Percentiles rank a stretch among this genome's conserved stretches.
phyloP scores from a whole-genome alignment of 2,797 vertebrate species.

The Oryzias dopingdopingensis region DNA sequence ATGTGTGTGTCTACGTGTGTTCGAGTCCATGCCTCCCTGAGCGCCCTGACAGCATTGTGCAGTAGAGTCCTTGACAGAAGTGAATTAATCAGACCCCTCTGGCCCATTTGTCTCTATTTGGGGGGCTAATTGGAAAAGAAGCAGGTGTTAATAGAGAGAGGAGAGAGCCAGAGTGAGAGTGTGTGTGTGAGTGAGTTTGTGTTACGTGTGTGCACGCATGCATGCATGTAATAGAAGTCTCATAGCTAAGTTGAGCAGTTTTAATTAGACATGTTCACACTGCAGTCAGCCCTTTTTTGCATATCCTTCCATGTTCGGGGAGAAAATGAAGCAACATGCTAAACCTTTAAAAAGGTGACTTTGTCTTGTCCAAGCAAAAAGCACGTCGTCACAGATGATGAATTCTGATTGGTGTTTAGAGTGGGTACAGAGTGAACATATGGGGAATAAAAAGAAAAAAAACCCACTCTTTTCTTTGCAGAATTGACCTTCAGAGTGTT shows the following conservation, averaged over 20 bases:
- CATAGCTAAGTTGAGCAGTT: constrained; percentile 78
- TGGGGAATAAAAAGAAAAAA: constrained; percentile 11
- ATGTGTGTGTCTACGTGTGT: constrained; percentile 15
- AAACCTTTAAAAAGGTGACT: constrained; percentile 10
- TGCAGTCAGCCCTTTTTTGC: constrained; percentile 51
- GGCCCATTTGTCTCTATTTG: constrained; percentile 87
- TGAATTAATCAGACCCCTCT: constrained; percentile 84
- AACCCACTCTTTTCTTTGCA: not conserved
- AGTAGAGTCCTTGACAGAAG: constrained; percentile 82
- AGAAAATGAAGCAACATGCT: constrained; percentile 33
- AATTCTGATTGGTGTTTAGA: constrained; percentile 44
- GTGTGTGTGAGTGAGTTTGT: constrained; percentile 24
- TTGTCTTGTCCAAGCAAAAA: constrained; percentile 16
- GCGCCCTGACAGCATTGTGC: constrained; percentile 68
- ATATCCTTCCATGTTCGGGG: constrained; percentile 45
- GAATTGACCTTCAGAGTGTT: constrained; percentile 52
- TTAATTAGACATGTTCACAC: constrained; percentile 79
- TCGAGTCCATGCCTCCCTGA: constrained; percentile 37
- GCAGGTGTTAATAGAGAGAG: constrained; percentile 84
- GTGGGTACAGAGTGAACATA: constrained; percentile 22
- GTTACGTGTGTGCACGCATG: constrained; percentile 26
- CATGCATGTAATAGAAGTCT: constrained; percentile 76
- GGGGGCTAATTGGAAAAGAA: constrained; percentile 87
- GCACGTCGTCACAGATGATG: constrained; percentile 22
- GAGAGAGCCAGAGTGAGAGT: constrained; percentile 47